Conservation (phyloP, 2,888 invertebrate species). For the Arenicola marina region DNA sequence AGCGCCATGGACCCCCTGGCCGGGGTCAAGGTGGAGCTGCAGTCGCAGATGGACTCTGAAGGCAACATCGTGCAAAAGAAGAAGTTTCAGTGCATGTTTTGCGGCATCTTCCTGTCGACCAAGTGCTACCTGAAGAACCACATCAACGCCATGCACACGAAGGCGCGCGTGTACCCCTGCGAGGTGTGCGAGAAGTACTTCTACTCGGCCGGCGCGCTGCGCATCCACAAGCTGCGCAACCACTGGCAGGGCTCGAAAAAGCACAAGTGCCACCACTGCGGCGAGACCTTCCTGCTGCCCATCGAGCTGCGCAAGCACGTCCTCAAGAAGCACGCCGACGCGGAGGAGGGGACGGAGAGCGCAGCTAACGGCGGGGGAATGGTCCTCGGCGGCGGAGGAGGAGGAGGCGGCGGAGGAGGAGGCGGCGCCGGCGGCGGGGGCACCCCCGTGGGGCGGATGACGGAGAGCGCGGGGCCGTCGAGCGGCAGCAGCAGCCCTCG, state of each 20-base stretch:
- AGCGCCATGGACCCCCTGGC: conserved; percentile 8
- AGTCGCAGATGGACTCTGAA: conserved; percentile 9
- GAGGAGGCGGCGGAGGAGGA: background rate
- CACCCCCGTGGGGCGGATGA: background rate
- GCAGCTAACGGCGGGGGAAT: too few relatives aligned
- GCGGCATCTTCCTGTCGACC: conserved; percentile 37
- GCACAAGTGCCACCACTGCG: conserved; percentile 35
- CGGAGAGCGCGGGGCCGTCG: background rate
- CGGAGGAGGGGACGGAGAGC: background rate
- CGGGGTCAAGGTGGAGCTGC: conserved; percentile 7
- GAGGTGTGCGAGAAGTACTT: conserved; percentile 36
- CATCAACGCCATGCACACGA: conserved; percentile 38
- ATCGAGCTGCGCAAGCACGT: conserved; percentile 35
- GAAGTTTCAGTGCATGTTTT: conserved; percentile 38
- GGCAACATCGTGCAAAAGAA: conserved; percentile 19
- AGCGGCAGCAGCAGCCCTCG: conserved; percentile 3
- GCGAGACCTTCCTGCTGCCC: conserved; percentile 34
- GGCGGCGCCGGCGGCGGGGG: background rate
- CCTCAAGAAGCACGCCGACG: conserved; percentile 28
- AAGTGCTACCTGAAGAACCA: conserved; percentile 39
- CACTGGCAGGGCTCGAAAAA: conserved; percentile 37
- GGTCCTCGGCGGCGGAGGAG: background rate
- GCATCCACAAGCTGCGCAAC: conserved; percentile 39
- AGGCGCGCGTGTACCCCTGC: conserved; percentile 37
- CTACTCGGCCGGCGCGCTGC: conserved; percentile 36